phyloP scores from a whole-genome alignment of 2,797 vertebrate genomes.

The Florisuga fusca region DNA sequence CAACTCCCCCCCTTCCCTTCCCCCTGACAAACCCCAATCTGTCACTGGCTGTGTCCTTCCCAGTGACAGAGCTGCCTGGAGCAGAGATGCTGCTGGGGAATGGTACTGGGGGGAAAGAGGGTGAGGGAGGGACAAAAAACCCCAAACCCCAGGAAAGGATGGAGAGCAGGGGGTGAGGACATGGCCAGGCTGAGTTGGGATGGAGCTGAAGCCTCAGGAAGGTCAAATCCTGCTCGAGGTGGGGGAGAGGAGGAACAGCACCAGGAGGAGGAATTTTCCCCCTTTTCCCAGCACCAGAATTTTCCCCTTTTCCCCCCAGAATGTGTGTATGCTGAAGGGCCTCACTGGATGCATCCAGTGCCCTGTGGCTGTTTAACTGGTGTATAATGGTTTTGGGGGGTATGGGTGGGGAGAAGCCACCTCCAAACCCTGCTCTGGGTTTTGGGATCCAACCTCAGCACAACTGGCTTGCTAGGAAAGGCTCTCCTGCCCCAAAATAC shows the following conservation, averaged over 20 bases:
- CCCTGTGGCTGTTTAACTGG: not conserved
- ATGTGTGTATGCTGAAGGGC: rapidly evolving
- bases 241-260: rapidly evolving
- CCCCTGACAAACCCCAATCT: not conserved
- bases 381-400: not conserved
- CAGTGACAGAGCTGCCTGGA: not conserved
- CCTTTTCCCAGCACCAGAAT: rapidly evolving
- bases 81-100: not conserved
- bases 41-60: not conserved
- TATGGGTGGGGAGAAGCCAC: rapidly evolving
- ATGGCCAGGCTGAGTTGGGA: not conserved
- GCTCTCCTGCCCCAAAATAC: not conserved
- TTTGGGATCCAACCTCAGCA: not conserved
- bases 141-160: too few relatives aligned
- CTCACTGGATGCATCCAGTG: rapidly evolving
- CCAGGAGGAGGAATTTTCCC: not conserved
- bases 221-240: not conserved
- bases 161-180: not conserved
- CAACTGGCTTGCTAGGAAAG: not conserved
- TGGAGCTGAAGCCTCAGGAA: not conserved
- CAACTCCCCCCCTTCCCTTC: not conserved
- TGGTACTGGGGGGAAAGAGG: rapidly evolving
- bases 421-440: not conserved
- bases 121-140: rapidly evolving
- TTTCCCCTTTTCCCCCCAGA: rapidly evolving